Evolutionary conservation across 2,888 invertebrate genomes (phyloP), one percentile per base, ranked within the genome.

Genomic region (Prosapia bicincta): DNA sequence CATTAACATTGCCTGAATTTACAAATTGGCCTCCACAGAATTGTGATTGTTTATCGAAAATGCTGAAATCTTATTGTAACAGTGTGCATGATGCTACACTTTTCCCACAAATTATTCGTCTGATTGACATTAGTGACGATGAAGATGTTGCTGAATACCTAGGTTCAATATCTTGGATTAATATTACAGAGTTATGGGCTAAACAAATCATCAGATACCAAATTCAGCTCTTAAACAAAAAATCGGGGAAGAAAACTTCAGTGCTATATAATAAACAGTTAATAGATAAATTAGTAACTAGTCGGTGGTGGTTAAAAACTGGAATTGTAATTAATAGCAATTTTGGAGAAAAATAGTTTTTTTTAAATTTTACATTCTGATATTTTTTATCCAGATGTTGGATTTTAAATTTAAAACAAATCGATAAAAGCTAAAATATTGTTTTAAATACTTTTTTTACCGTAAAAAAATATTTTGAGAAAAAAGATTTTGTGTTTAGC

Each of bases 111-210:
- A 72, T 87, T 10, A 83, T 84, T 75, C 83, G 85, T 78, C 83
- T 88, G 30, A 83, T 85, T 69, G 83, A 87, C 79, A 76, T 85
- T 15, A 84, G 84, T 74, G 85, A 86, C 80, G 82, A 85, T 25
- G 81, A 84, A 26, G 83, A 87, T 79, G 87, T 88, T 76, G 80
- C 81, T 43, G 79, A 83, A 74, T 83, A 85, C 78, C 86, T 87
- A 79, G 83, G 85, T 67, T 82, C 86, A 43, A 86, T 88, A 80
- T 84, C 87, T 82, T 88, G 90, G 84, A 83, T 87, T 68, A 79
- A 84, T 28, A 75, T 75, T 25, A 71, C 71, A 25, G 75, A 71
- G 43, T 25, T 75, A 24, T 75, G 71, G 71, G 71, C 75, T 0
- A 38, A 75, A 68, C 68, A 69, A 7, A 20, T 69, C 5, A 69